Conservation (phyloP, 2,113 vertebrate genomes). For the Platanista minor region DNA sequence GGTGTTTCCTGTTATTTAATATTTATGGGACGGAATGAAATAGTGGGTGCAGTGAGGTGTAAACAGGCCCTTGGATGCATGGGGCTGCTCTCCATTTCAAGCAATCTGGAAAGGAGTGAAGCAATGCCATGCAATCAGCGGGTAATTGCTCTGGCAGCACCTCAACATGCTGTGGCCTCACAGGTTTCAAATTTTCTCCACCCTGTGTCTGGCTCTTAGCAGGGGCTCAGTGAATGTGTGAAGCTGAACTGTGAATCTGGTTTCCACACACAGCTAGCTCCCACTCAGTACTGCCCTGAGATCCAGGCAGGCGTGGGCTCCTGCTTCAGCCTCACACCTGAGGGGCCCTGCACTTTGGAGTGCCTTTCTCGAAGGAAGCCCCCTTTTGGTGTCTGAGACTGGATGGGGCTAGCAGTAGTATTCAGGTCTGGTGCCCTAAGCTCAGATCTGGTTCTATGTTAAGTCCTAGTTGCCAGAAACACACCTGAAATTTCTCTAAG, state of each 20-base stretch:
- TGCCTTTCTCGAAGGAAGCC: neutral
- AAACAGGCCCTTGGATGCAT: neutral
- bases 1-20: neutral
- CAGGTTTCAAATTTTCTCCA: neutral
- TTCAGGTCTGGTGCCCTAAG: neutral
- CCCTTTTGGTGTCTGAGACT: neutral
- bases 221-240: neutral
- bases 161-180: neutral
- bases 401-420: neutral
- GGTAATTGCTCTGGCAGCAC: neutral
- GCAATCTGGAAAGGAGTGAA: neutral
- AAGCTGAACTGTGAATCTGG: neutral
- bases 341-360: neutral
- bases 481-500: neutral
- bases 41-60: neutral
- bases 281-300: neutral
- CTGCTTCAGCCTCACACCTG: neutral
- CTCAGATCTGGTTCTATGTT: neutral
- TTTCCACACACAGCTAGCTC: neutral
- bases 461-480: neutral
- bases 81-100: neutral
- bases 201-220: neutral
- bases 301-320: neutral
- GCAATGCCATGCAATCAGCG: neutral
- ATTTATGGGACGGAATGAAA: neutral